These are phyloP conservation scores for Yasuhikotakia modesta DNA, from an alignment of 2,797 vertebrate genomes.

Conservation along the genomic window DNA sequence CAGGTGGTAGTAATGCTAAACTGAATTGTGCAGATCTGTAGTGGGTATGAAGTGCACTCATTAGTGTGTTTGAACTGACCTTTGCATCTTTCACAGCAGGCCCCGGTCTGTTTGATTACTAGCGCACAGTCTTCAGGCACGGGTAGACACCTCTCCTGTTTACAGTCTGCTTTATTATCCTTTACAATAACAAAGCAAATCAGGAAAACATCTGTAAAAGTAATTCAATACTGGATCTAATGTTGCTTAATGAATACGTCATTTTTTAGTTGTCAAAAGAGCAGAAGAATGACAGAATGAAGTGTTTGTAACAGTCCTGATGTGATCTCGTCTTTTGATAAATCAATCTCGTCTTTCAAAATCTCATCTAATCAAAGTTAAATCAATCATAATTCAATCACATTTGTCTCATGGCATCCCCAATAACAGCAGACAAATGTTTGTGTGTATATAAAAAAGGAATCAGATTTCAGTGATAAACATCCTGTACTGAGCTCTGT, in stretches of 20 bases:
- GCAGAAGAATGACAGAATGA: background rate
- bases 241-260: slow-evolving; percentile 50
- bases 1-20: no score
- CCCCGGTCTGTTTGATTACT: slow-evolving; percentile 92
- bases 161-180: slow-evolving; percentile 96
- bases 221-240: no score
- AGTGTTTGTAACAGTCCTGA: background rate
- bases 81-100: slow-evolving; percentile 96
- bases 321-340: background rate
- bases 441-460: background rate
- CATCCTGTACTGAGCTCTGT: slow-evolving; percentile 59
- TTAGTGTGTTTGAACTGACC: slow-evolving; percentile 69
- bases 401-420: slow-evolving; percentile 1
- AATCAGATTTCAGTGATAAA: slow-evolving; percentile 56
- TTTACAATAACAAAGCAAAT: slow-evolving; percentile 57
- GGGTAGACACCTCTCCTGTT: slow-evolving; percentile 90
- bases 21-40: background rate
- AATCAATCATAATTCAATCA: slow-evolving; percentile 43
- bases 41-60: background rate
- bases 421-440: slow-evolving; percentile 25
- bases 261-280: background rate
- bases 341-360: no score
- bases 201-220: slow-evolving; percentile 18
- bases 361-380: no score
- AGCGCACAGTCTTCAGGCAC: slow-evolving; percentile 91